Conservation (phyloP, 2,113 vertebrate genomes). For the Thomomys bottae region DNA sequence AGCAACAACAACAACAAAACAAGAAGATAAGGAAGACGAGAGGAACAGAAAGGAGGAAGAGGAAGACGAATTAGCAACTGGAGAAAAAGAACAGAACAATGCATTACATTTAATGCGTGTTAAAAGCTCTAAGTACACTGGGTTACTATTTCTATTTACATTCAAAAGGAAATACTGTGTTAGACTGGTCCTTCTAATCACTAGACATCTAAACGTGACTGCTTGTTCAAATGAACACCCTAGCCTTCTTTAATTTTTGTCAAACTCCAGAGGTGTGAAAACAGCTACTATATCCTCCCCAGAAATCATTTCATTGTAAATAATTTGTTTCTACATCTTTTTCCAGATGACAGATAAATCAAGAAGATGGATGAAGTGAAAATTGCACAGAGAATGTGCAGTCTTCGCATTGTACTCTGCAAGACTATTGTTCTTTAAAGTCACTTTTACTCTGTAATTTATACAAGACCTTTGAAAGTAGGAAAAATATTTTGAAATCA, state of each 20-base stretch:
- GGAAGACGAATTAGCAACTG: no score
- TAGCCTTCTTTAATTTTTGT: constrained; percentile 25
- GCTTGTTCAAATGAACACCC: constrained; percentile 16
- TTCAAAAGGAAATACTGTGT: background rate
- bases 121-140: background rate
- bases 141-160: constrained; percentile 15
- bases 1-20: no score
- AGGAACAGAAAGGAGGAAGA: no score
- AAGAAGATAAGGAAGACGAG: no score
- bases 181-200: background rate
- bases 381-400: constrained; percentile 56
- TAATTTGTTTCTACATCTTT: constrained; percentile 67
- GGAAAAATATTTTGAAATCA: constrained; percentile 47
- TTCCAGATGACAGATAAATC: constrained; percentile 65
- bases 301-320: constrained; percentile 65
- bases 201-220: constrained; percentile 1
- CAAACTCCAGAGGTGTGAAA: constrained; percentile 62
- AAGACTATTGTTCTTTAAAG: background rate
- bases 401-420: constrained; percentile 6
- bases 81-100: background rate
- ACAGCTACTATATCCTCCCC: background rate
- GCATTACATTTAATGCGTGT: background rate
- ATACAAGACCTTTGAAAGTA: background rate
- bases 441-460: constrained; percentile 36
- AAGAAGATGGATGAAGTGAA: constrained; percentile 41